Conservation (phyloP, 2,797 vertebrate species). For the Oryzias sinensis region DNA sequence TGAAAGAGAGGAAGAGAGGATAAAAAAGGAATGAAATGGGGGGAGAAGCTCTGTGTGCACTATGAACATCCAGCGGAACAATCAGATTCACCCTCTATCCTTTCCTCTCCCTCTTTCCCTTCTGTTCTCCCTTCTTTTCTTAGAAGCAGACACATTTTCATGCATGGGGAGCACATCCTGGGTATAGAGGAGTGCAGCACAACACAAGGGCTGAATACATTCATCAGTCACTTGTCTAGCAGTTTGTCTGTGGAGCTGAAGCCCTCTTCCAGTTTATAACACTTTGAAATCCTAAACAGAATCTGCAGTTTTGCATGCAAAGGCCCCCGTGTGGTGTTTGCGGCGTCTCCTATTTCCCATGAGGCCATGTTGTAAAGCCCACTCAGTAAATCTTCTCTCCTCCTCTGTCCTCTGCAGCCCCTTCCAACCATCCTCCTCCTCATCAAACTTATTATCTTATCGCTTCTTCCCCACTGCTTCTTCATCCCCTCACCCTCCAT, state of each 20-base stretch:
- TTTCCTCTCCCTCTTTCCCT: slow-evolving; percentile 7
- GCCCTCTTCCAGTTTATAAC: slow-evolving; percentile 50
- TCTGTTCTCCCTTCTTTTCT: slow-evolving; percentile 18
- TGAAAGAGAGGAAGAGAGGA: slow-evolving; percentile 68
- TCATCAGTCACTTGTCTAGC: slow-evolving; percentile 50
- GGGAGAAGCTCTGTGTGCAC: slow-evolving; percentile 56
- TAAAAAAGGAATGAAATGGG: slow-evolving; percentile 58
- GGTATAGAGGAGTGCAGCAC: slow-evolving; percentile 1
- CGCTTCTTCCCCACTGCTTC: slow-evolving; percentile 26
- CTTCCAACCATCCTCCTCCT: slow-evolving; percentile 24
- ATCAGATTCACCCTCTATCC: slow-evolving; percentile 64
- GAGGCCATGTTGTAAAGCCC: slow-evolving; percentile 61
- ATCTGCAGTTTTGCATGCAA: slow-evolving; percentile 41
- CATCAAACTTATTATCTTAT: slow-evolving; percentile 57
- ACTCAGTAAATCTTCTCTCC: slow-evolving; percentile 67
- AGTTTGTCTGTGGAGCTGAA: slow-evolving; percentile 29
- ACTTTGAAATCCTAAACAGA: slow-evolving; percentile 21
- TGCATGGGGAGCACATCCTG: slow-evolving; percentile 4
- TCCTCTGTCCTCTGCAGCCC: slow-evolving; percentile 48
- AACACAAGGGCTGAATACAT: slow-evolving; percentile 21
- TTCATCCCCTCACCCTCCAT: slow-evolving; percentile 4
- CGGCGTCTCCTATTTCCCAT: slow-evolving; percentile 64
- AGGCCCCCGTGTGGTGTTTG: slow-evolving; percentile 14
- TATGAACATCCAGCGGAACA: slow-evolving; percentile 71
- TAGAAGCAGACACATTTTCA: slow-evolving; percentile 18